Percentiles rank a stretch among this genome's conserved stretches.
Conservation (phyloP, 2,888 invertebrate genomes). For the Gerosis bhagava region DNA sequence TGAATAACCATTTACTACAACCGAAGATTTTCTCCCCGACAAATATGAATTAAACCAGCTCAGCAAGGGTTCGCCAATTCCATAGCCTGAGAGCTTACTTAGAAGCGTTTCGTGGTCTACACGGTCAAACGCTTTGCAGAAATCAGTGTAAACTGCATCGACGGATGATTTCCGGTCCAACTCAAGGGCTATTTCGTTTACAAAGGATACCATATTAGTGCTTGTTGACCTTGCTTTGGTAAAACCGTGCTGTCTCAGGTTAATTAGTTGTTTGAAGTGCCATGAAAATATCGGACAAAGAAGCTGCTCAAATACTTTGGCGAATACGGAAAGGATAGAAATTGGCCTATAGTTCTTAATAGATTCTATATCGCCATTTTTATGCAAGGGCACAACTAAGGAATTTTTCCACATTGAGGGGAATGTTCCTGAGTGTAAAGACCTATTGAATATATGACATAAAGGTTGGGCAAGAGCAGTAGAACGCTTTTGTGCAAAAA, state of each 20-base stretch:
- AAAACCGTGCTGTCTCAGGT: constrained; percentile 15
- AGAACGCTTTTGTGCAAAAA: no score
- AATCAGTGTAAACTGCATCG: constrained; percentile 19
- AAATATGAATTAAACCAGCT: constrained; percentile 18
- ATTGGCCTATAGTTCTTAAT: no score
- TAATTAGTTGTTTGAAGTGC: constrained; percentile 5
- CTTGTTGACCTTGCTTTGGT: constrained; percentile 12
- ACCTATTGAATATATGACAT: no score
- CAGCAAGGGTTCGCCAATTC: constrained; percentile 11
- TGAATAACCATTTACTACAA: constrained; percentile 7
- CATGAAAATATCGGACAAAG: neutral
- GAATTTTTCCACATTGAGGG: no score
- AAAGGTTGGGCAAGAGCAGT: no score
- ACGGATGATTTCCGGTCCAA: no score
- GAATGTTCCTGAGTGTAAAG: no score
- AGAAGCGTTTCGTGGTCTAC: constrained; percentile 2
- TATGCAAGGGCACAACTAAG: no score
- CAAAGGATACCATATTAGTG: constrained; percentile 10
- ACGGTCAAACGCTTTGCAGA: constrained; percentile 14
- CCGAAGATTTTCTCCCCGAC: neutral
- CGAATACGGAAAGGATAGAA: no score
- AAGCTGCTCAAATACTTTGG: no score
- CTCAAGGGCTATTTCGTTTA: constrained; percentile 1
- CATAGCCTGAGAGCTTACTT: constrained; percentile 1
- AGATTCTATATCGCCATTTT: no score